Percentiles rank a stretch among this genome's conserved stretches.
These are phyloP conservation scores for Pectinophora gossypiella DNA, from an alignment of 1,140 invertebrate species.

Conservation along the genomic window DNA sequence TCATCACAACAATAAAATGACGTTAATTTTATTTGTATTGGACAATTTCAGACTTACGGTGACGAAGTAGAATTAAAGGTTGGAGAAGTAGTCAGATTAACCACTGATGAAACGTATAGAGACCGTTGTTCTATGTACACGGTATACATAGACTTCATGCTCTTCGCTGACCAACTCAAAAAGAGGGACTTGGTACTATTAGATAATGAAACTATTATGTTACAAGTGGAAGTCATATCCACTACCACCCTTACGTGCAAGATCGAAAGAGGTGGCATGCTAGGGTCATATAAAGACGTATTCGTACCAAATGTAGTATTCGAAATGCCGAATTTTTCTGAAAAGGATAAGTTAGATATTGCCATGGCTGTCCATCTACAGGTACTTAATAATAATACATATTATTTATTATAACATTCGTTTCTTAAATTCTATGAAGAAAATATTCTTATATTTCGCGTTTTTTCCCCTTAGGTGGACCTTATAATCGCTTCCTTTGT, in stretches of 20 bases:
- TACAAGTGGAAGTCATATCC: slow-evolving; percentile 82
- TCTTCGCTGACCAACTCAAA: slow-evolving; percentile 85
- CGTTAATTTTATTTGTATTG: no score
- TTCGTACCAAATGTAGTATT: slow-evolving; percentile 87
- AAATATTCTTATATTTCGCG: no score
- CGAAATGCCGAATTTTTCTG: slow-evolving; percentile 87
- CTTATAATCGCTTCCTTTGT: slow-evolving; percentile 91
- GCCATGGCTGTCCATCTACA: slow-evolving; percentile 84
- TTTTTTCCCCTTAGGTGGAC: slow-evolving; percentile 77
- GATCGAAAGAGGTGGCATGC: slow-evolving; percentile 68
- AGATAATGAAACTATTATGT: slow-evolving; percentile 87
- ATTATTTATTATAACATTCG: no score
- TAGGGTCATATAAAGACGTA: slow-evolving; percentile 75
- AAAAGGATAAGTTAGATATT: slow-evolving; percentile 86
- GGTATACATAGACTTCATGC: slow-evolving; percentile 88
- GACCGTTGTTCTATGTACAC: slow-evolving; percentile 82
- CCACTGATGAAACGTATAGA: slow-evolving; percentile 82
- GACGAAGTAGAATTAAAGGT: slow-evolving; percentile 76
- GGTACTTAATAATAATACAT: no score
- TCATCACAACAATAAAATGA: no score
- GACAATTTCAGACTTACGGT: slow-evolving; percentile 65
- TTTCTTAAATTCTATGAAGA: no score
- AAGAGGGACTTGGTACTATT: slow-evolving; percentile 82
- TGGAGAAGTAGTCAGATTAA: slow-evolving; percentile 82
- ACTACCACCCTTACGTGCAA: slow-evolving; percentile 73